These are phyloP conservation scores for Zootoca vivipara DNA, from an alignment of 2,113 vertebrate genomes.

Conservation along the genomic window DNA sequence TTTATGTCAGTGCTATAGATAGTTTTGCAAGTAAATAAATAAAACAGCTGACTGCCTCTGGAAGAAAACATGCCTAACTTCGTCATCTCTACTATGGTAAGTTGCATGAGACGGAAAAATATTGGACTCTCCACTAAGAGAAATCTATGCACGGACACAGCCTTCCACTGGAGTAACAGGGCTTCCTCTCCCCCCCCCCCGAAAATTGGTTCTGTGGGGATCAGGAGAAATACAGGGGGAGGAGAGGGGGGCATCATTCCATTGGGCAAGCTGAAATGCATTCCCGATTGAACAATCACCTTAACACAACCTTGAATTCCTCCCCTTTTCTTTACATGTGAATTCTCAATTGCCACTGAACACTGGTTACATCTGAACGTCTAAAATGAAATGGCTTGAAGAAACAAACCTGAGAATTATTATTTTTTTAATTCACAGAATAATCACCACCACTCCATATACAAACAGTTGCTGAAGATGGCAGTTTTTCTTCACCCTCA, in stretches of 20 bases:
- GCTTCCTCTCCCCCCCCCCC: too few species aligned
- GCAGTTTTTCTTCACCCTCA: neutral
- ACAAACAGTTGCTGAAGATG: neutral
- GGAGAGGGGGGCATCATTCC: too few species aligned
- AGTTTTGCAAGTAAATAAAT: too few species aligned
- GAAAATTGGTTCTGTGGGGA: too few species aligned
- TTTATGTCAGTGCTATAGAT: too few species aligned
- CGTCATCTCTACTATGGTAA: neutral
- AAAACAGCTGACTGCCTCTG: neutral
- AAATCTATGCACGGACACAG: neutral
- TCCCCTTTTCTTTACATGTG: neutral
- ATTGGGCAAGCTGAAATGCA: too few species aligned
- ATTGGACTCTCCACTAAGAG: neutral
- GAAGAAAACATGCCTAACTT: neutral
- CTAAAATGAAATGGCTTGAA: neutral
- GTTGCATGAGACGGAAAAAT: neutral
- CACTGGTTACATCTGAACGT: too few species aligned
- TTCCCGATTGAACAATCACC: too few species aligned
- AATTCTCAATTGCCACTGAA: neutral
- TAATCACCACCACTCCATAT: neutral
- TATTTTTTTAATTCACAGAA: neutral
- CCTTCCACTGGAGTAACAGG: neutral
- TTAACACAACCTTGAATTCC: too few species aligned
- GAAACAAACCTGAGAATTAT: neutral
- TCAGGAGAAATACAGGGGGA: too few species aligned